Base-by-base conservation (phyloP, 2,113 vertebrate genomes). In the Mobula birostris region DNA sequence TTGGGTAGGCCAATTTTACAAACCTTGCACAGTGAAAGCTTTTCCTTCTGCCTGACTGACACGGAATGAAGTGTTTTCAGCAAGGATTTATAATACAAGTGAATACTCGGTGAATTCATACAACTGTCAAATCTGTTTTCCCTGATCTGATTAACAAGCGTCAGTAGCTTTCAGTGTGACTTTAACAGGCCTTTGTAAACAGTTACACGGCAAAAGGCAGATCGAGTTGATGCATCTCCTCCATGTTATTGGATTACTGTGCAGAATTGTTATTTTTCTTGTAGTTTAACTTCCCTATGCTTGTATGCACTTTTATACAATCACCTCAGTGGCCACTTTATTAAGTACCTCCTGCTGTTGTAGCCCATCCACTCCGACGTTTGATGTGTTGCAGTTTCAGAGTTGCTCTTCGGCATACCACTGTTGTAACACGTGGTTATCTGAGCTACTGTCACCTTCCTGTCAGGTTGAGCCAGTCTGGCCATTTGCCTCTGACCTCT, bases 181-280 rank as follows among this genome's bases (percentile, higher is more conserved):
- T 88, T 61, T 63, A 61, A 61, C 58, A n/a, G 83, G 56, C 58
- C 83, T 88, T 63, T 88, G 58, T 63, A 88, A 88, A n/a, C 83
- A 29, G 58, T 88, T 88, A 61, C 58, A 61, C 56, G n/a, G 83
- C 83, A 87, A 63, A 36, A 87, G 83, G 5, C 83, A 63, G 56
- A 63, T 58, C 24, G 29, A n/a, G 27, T 63, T 5, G 58, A 63
- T 63, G 29, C 83, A 63, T 63, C 58, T 14, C 58, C 56, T 63
- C 61, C 56, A 88, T 63, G n/a, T 88, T 48, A 48, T 48, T 48
- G 48, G 48, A 48, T 48, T 48, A 48, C 48, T 48, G 48, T 48
- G 48, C 48, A 48, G 48, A 48, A 48, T 48, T 48, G 48, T 48
- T 48, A 48, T 48, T 48, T 48, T 48, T 48, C 48, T 48, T 48